phyloP scores from a whole-genome alignment of 2,797 vertebrate species.

The Siniperca scherzeri region DNA sequence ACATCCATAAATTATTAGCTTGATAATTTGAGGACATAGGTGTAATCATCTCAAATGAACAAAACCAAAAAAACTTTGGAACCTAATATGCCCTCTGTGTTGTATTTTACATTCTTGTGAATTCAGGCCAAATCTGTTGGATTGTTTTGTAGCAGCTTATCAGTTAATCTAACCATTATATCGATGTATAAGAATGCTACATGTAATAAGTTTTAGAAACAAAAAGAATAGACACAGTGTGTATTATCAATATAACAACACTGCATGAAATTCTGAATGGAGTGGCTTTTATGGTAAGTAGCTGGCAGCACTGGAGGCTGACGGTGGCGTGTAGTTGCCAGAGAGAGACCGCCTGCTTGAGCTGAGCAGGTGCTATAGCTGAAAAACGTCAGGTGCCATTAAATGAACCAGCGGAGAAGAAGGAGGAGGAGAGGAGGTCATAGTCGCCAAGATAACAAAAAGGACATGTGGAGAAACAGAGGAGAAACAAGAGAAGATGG shows the following conservation, averaged over 20 bases:
- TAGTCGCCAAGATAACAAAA: slow-evolving; percentile 39
- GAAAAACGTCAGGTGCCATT: slow-evolving; percentile 54
- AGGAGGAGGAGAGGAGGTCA: slow-evolving; percentile 29
- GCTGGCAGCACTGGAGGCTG: slow-evolving; percentile 12
- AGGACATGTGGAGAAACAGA: slow-evolving; percentile 29
- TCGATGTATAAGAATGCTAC: background rate
- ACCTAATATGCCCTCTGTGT: rapidly evolving
- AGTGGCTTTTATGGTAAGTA: background rate
- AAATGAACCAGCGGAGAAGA: slow-evolving; percentile 9
- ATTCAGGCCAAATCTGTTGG: background rate
- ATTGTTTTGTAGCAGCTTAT: background rate
- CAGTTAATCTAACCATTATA: background rate
- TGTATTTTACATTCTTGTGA: background rate
- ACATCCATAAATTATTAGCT: slow-evolving; percentile 1
- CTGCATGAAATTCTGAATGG: slow-evolving; percentile 16
- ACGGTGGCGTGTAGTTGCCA: slow-evolving; percentile 19
- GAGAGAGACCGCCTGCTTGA: slow-evolving; percentile 12
- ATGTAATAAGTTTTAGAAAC: background rate
- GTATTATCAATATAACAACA: background rate
- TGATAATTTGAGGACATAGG: background rate
- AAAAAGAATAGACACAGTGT: background rate
- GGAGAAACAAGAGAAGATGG: slow-evolving; percentile 31
- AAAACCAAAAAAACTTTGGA: background rate
- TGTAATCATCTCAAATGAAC: slow-evolving; percentile 14
- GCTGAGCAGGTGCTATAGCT: slow-evolving; percentile 52